Evolutionary conservation across 1,140 invertebrate genomes (phyloP), one percentile per base, ranked within the genome.

Genomic region (Cylas formicarius): DNA sequence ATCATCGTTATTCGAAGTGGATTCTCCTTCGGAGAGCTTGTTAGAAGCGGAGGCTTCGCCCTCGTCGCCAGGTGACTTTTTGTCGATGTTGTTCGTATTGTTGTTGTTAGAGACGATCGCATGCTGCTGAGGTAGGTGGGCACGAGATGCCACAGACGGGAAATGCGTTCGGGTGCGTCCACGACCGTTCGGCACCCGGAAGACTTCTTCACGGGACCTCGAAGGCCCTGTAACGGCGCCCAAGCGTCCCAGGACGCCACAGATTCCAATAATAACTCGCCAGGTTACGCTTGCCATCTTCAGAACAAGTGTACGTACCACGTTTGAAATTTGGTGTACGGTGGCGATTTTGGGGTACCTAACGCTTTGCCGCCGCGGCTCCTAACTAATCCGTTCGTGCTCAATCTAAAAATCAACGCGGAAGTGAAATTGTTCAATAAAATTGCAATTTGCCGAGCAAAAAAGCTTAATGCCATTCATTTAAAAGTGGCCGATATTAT

Each of bases 101-200:
- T 46, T 40, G n/a, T n/a, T 43, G 46, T 20, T 43, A 40, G 35
- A 42, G 23, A 21, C 34, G 43, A 37, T 50, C 52, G 52, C 49
- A 55, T 54, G 51, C 45, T 47, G 53, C 46, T 31, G 40, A 40
- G 14, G 32, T 48, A 48, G 38, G n/a, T n/a, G n/a, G n/a, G n/a
- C n/a, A n/a, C n/a, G n/a, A n/a, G 48, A 63, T 60, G 61, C 55
- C 46, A 50, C 53, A 50, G 47, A 39, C 50, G 41, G 57, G 62
- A 61, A 42, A 65, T 65, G 62, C 62, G 62, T 55, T 57, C 60
- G 45, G 58, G 61, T 52, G 58, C 62, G 54, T 60, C 60, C 52
- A 51, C 56, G 44, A 37, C 31, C 40, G 49, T 56, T 48, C 52
- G 51, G 53, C 53, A 48, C 46, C 38, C 38, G 46, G 28, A 48